Conservation (phyloP, 2,888 invertebrate genomes). For the Cryptophagus acutangulus region DNA sequence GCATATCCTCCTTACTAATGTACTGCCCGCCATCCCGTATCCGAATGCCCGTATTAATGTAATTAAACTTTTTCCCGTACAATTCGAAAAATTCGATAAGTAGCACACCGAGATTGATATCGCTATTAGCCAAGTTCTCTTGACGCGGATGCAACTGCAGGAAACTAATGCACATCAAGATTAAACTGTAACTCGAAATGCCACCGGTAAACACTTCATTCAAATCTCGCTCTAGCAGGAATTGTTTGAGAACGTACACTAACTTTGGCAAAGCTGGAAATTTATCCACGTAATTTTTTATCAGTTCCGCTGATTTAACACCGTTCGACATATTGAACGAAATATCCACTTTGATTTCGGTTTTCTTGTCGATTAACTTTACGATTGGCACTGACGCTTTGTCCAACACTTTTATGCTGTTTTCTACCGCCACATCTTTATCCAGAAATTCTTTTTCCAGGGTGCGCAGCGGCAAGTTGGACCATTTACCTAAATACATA, state of each 20-base stretch:
- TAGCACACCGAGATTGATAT: constrained; percentile 80
- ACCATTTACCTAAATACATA: constrained; percentile 71
- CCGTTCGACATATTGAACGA: constrained; percentile 99
- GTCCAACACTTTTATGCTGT: constrained; percentile 91
- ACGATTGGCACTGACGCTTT: constrained; percentile 98
- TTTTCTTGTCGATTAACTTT: constrained; percentile 85
- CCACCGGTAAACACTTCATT: constrained; percentile 99
- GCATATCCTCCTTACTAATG: constrained; percentile 89
- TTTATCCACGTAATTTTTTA: constrained; percentile 81
- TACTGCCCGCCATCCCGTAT: constrained; percentile 92
- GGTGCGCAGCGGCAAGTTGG: constrained; percentile 83
- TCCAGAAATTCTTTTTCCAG: constrained; percentile 86
- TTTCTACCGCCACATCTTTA: constrained; percentile 83
- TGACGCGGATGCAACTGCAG: constrained; percentile 86
- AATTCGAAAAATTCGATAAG: constrained; percentile 96
- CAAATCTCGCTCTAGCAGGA: constrained; percentile 93
- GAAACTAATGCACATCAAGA: constrained; percentile 98
- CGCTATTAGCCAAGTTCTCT: constrained; percentile 55
- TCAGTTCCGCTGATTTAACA: constrained; percentile 92
- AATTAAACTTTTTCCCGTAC: constrained; percentile 95
- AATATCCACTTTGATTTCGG: constrained; percentile 93
- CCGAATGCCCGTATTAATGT: constrained; percentile 88
- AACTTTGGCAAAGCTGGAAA: constrained; percentile 90
- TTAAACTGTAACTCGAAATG: constrained; percentile 97
- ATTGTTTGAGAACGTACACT: constrained; percentile 97